phyloP scores from a whole-genome alignment of 2,888 invertebrate species.

The Antitype chi region DNA sequence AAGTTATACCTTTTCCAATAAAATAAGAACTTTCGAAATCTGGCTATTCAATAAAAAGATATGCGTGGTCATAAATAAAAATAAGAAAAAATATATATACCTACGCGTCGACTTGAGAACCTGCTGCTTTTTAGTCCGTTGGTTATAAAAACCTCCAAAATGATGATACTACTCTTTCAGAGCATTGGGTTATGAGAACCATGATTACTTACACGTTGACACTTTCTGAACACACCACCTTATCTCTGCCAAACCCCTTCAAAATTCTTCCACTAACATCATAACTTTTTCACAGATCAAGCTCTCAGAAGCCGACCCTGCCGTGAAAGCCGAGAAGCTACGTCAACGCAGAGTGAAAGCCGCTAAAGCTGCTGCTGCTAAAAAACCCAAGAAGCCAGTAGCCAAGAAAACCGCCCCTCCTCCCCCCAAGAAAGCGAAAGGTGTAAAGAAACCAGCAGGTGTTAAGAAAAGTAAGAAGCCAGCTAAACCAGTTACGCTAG shows the following conservation, averaged over 20 bases:
- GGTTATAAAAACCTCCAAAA: constrained; percentile 51
- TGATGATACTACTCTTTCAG: constrained; percentile 88
- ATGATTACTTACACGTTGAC: constrained; percentile 90
- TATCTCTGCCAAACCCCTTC: accelerated
- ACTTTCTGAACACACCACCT: constrained; percentile 73
- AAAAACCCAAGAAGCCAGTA: constrained; percentile 89
- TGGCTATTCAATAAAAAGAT: too few relatives aligned
- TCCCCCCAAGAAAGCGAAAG: constrained; percentile 81
- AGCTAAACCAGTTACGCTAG: constrained; percentile 15
- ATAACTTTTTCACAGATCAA: constrained; percentile 82
- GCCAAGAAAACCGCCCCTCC: constrained; percentile 86
- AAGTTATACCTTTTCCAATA: too few relatives aligned
- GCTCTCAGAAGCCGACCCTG: constrained; percentile 84
- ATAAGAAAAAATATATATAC: too few relatives aligned
- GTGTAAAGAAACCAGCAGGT: constrained; percentile 62
- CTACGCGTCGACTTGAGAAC: too few relatives aligned
- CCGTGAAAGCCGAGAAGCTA: constrained; percentile 87
- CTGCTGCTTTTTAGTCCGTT: too few relatives aligned
- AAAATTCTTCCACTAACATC: constrained; percentile 3
- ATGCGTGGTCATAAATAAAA: too few relatives aligned
- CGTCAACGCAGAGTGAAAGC: constrained; percentile 88
- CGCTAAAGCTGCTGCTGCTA: constrained; percentile 88
- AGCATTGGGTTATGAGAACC: constrained; percentile 89
- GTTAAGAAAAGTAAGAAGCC: constrained; percentile 70
- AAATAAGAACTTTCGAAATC: too few relatives aligned